phyloP scores from a whole-genome alignment of 2,113 vertebrate genomes.

The Malurus cyaneus region DNA sequence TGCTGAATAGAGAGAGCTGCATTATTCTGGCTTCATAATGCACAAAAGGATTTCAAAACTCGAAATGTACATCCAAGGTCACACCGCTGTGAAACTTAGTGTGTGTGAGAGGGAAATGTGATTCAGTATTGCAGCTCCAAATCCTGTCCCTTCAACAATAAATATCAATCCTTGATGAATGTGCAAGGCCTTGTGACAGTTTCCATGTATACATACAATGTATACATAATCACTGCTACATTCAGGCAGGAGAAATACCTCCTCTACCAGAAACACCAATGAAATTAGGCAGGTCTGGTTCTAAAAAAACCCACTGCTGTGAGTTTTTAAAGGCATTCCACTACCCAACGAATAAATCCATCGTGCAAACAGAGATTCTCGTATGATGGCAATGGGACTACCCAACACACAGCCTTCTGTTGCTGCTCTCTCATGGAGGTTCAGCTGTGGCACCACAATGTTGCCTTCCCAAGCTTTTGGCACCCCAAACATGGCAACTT shows the following conservation, averaged over 20 bases:
- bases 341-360: not conserved
- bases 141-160: not conserved
- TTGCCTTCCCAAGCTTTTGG: not conserved
- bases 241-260: not conserved
- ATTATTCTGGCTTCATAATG: not conserved
- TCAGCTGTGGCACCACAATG: fast-evolving
- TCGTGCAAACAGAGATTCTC: not conserved
- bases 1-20: not conserved
- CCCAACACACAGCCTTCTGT: fast-evolving
- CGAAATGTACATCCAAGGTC: not conserved
- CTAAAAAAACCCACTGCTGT: not conserved
- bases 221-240: fast-evolving
- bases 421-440: not conserved
- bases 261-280: not conserved
- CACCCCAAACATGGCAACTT: not conserved
- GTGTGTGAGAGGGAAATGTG: not conserved
- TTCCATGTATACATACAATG: not conserved
- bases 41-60: not conserved
- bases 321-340: not conserved
- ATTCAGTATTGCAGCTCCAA: not conserved
- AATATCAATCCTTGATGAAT: not conserved
- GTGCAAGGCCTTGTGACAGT: not conserved
- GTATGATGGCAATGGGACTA: fast-evolving
- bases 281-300: not conserved
- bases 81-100: not conserved